phyloP scores from a whole-genome alignment of 2,888 invertebrate species.

The Netelia melanura region DNA sequence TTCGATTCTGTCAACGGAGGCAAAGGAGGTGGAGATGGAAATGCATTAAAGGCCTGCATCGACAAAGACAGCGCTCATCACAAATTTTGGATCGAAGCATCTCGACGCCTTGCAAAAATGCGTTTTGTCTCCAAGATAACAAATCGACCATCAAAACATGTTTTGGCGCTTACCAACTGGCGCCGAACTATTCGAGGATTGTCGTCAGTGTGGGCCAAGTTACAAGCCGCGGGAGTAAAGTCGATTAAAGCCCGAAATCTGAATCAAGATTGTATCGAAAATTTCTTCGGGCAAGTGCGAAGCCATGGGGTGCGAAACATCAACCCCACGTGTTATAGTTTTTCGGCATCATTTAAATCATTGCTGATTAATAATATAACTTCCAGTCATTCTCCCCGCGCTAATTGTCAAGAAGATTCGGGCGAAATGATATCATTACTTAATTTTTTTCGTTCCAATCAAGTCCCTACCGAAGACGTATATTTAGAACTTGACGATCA shows the following conservation, averaged over 20 bases:
- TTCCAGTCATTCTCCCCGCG: constrained; percentile 22
- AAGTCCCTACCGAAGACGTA: too few species aligned
- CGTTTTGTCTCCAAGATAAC: too few species aligned
- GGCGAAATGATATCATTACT: neutral
- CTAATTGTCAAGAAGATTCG: constrained; percentile 34
- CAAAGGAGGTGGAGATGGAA: too few species aligned
- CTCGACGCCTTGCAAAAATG: too few species aligned
- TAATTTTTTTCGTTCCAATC: too few species aligned
- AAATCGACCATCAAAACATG: too few species aligned
- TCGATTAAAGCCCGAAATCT: constrained; percentile 10
- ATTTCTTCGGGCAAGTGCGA: constrained; percentile 33
- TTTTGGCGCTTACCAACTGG: too few species aligned
- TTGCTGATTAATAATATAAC: constrained; percentile 33
- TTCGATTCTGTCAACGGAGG: too few species aligned
- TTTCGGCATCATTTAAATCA: constrained; percentile 35
- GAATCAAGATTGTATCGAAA: constrained; percentile 17
- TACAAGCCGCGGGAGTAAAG: constrained; percentile 11
- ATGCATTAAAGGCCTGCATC: too few species aligned
- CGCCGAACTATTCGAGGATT: constrained; percentile 1
- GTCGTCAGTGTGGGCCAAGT: constrained; percentile 1
- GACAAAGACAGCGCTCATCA: too few species aligned
- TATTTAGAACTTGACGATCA: too few species aligned
- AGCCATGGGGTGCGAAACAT: constrained; percentile 33
- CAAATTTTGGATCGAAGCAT: too few species aligned
- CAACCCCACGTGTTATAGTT: constrained; percentile 30